A percentile compares a stretch with the other conserved stretches of the same genome.
Evolutionary conservation across 2,113 vertebrate species (phyloP).

Genomic region (Thermophis baileyi): DNA sequence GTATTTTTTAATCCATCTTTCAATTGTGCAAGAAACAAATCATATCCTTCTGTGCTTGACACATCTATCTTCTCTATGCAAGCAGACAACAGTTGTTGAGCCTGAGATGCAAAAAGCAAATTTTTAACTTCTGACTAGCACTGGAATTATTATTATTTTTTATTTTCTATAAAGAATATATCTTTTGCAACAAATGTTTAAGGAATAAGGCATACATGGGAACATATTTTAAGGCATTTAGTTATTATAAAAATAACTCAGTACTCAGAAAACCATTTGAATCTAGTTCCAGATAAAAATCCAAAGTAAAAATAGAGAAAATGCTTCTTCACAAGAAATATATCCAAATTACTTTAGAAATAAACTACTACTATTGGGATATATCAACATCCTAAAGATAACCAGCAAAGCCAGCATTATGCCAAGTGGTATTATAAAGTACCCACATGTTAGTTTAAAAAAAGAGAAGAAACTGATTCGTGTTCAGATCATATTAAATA

Average conservation of each 20-base stretch:
- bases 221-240: background rate
- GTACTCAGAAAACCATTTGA: background rate
- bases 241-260: background rate
- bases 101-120: conserved; percentile 67
- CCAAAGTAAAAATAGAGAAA: background rate
- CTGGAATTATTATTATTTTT: conserved; percentile 10
- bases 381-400: background rate
- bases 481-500: background rate
- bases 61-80: conserved; percentile 97
- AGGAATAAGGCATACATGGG: background rate
- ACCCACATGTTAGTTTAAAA: background rate
- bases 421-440: background rate
- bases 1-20: conserved; percentile 99
- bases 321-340: background rate
- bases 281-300: background rate
- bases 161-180: background rate
- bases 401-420: too few relatives aligned
- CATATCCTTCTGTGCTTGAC: conserved; percentile 93
- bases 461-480: background rate
- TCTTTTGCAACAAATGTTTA: background rate
- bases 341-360: background rate
- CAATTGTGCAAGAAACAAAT: conserved; percentile 93
- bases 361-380: background rate
- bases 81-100: conserved; percentile 93
- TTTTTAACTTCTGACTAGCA: background rate